Evolutionary conservation across 2,888 invertebrate species (phyloP).

Genomic region (Drosophila limbata): DNA sequence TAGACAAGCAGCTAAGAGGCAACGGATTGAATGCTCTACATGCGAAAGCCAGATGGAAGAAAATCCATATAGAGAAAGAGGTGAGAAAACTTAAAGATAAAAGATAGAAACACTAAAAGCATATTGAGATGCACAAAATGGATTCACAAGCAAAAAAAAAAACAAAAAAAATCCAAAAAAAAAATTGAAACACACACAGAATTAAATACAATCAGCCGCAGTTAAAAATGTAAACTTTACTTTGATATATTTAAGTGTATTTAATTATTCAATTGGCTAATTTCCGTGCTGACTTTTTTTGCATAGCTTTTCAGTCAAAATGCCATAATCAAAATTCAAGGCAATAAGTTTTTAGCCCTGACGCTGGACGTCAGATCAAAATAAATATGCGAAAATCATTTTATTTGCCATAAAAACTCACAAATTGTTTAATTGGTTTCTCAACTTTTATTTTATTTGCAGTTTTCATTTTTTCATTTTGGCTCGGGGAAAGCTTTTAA

Average conservation of each 20-base stretch:
- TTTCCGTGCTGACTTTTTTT: neutral
- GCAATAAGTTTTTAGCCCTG: slow-evolving; percentile 27
- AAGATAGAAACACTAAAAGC: neutral
- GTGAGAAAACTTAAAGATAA: neutral
- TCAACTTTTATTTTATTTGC: slow-evolving; percentile 37
- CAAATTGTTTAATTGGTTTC: slow-evolving; percentile 70
- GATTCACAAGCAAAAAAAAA: neutral
- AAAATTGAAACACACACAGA: neutral
- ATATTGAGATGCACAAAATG: neutral
- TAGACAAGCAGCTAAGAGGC: slow-evolving; percentile 22
- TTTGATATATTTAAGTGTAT: neutral
- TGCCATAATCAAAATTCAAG: slow-evolving; percentile 29
- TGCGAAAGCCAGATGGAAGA: neutral
- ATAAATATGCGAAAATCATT: slow-evolving; percentile 52
- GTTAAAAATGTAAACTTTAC: neutral
- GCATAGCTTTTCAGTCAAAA: neutral
- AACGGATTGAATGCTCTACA: slow-evolving; percentile 19
- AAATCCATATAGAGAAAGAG: neutral
- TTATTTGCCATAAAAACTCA: slow-evolving; percentile 47
- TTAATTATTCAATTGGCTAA: slow-evolving; percentile 9
- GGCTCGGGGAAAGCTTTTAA: slow-evolving; percentile 72
- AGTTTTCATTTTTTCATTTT: slow-evolving; percentile 16
- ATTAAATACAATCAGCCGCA: neutral
- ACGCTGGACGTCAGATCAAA: slow-evolving; percentile 6
- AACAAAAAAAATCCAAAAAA: neutral